These are phyloP conservation scores for Tamias sibiricus DNA, from an alignment of 2,113 vertebrate species.

Conservation along the genomic window DNA sequence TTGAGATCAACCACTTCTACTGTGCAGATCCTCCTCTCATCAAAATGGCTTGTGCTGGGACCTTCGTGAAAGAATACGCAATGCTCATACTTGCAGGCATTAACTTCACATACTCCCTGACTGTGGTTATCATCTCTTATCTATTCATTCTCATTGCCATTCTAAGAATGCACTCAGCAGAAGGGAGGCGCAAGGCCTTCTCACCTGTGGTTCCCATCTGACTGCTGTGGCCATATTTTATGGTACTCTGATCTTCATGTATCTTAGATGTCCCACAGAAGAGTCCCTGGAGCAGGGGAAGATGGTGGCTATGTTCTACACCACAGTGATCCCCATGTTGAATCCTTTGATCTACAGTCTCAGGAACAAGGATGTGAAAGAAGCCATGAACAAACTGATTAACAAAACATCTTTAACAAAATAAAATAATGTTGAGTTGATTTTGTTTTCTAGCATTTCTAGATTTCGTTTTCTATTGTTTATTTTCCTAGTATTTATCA, in stretches of 20 bases:
- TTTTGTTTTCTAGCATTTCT: neutral
- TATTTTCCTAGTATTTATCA: too few relatives aligned
- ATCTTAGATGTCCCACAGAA: slow-evolving; percentile 22
- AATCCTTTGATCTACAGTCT: slow-evolving; percentile 62
- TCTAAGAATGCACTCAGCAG: neutral
- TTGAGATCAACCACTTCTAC: slow-evolving; percentile 83
- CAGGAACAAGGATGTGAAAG: slow-evolving; percentile 67
- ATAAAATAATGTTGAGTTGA: neutral
- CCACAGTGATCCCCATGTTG: slow-evolving; percentile 63
- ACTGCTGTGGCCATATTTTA: slow-evolving; percentile 44
- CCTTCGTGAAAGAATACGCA: slow-evolving; percentile 48
- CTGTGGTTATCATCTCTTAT: slow-evolving; percentile 38
- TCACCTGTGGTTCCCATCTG: slow-evolving; percentile 59
- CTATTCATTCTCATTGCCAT: slow-evolving; percentile 57
- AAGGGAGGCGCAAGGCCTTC: slow-evolving; percentile 56
- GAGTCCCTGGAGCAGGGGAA: slow-evolving; percentile 56
- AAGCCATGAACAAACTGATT: neutral
- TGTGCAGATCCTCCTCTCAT: slow-evolving; percentile 81
- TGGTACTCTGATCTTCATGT: slow-evolving; percentile 60
- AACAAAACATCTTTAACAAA: neutral
- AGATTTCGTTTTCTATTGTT: neutral
- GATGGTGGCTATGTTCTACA: slow-evolving; percentile 69
- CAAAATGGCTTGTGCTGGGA: slow-evolving; percentile 70
- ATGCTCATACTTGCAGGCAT: slow-evolving; percentile 67
- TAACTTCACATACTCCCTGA: slow-evolving; percentile 69